Conservation (phyloP, 1,140 invertebrate genomes). For the Lerema accius region DNA sequence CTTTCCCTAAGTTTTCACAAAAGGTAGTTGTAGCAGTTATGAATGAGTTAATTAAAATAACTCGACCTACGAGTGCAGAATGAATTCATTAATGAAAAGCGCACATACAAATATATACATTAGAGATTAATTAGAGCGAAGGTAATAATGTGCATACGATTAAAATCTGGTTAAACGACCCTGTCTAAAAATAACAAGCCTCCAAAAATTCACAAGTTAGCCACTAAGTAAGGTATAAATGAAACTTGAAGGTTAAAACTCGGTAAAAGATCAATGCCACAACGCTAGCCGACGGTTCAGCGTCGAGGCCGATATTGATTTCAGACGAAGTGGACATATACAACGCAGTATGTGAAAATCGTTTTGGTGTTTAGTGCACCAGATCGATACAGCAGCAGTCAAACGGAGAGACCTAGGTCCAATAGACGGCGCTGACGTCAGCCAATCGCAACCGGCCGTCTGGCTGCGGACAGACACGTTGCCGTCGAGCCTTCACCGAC, state of each 20-base stretch:
- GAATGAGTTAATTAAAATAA: slow-evolving; percentile 54
- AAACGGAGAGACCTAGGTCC: slow-evolving; percentile 63
- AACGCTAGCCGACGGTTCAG: slow-evolving; percentile 24
- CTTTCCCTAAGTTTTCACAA: slow-evolving; percentile 63
- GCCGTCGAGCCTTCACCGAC: slow-evolving; percentile 75
- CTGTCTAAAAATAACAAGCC: slow-evolving; percentile 14
- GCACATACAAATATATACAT: slow-evolving; percentile 15
- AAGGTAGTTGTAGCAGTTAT: slow-evolving; percentile 45
- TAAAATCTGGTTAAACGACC: slow-evolving; percentile 15
- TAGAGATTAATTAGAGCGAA: slow-evolving; percentile 11
- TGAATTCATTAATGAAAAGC: slow-evolving; percentile 31
- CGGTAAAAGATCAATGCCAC: slow-evolving; percentile 50
- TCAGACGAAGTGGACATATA: slow-evolving; percentile 42
- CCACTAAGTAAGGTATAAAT: slow-evolving; percentile 26
- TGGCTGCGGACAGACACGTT: slow-evolving; percentile 63
- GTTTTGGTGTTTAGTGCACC: slow-evolving; percentile 59
- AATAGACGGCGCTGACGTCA: slow-evolving; percentile 77
- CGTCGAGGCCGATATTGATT: slow-evolving; percentile 37
- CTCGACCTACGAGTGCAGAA: slow-evolving; percentile 10
- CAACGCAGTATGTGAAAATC: slow-evolving; percentile 38
- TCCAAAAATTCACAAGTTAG: slow-evolving; percentile 25
- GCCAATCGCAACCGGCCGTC: slow-evolving; percentile 61
- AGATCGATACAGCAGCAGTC: slow-evolving; percentile 74
- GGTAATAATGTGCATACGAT: slow-evolving; percentile 10
- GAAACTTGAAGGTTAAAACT: slow-evolving; percentile 37